Evolutionary conservation across 2,113 vertebrate genomes (phyloP).

Genomic region (Pterocles orientalis): DNA sequence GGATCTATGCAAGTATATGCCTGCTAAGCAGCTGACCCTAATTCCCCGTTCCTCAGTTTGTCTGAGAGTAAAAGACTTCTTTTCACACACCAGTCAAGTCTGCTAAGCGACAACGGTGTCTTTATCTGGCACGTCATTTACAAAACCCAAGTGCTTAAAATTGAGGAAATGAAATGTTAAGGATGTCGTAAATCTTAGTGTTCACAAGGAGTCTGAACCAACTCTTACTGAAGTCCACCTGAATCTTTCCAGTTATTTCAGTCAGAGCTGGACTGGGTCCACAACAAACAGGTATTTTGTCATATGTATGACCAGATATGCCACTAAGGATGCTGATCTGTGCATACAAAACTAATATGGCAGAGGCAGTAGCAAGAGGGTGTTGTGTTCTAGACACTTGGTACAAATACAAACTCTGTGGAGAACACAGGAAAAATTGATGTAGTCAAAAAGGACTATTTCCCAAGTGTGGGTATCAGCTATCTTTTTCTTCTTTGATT

Average conservation of each 20-base stretch:
- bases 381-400: not conserved
- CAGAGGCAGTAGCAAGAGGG: not conserved
- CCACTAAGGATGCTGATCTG: not conserved
- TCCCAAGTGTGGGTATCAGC: not conserved
- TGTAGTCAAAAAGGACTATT: not conserved
- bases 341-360: not conserved
- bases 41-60: not conserved
- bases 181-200: conserved; percentile 32
- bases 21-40: not conserved
- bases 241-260: conserved; percentile 11
- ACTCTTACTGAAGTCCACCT: not conserved
- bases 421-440: not conserved
- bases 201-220: conserved; percentile 9
- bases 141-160: conserved; percentile 43
- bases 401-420: not conserved
- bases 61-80: conserved; percentile 5
- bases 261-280: not conserved
- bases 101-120: conserved; percentile 38
- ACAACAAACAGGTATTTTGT: conserved; percentile 36
- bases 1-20: not conserved
- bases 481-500: not conserved
- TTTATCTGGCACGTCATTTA: conserved; percentile 31
- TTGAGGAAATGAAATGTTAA: conserved; percentile 64
- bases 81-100: conserved; percentile 12
- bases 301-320: not conserved